Evolutionary conservation across 1,140 invertebrate species (phyloP).

Genomic region (Reticulitermes speratus): DNA sequence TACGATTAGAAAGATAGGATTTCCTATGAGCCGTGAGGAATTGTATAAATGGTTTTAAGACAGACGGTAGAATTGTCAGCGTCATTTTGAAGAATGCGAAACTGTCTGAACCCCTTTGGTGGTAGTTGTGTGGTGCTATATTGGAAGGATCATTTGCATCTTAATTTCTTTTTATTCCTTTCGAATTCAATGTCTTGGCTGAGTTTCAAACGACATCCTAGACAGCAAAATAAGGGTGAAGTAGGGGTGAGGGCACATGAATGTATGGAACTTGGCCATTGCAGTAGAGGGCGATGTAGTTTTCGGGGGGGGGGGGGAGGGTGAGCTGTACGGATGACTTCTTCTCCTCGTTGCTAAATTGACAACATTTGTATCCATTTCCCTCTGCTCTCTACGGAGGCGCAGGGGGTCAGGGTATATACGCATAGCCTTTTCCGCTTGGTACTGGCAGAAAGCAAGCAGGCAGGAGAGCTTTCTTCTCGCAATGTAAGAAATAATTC

Average conservation of each 20-base stretch:
- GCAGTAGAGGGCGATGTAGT: conserved; percentile 13
- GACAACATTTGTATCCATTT: conserved; percentile 19
- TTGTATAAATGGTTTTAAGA: neutral
- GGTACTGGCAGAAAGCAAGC: neutral
- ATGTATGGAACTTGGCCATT: conserved; percentile 15
- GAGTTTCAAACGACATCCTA: neutral
- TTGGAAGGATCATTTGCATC: conserved; percentile 10
- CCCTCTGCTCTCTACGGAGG: neutral
- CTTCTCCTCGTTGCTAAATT: conserved; percentile 15
- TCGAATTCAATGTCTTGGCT: conserved; percentile 14
- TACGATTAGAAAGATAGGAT: neutral
- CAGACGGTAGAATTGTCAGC: neutral
- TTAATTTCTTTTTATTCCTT: conserved; percentile 18
- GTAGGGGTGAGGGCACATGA: neutral
- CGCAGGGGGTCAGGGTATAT: neutral
- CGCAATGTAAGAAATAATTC: neutral
- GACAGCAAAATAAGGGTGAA: neutral
- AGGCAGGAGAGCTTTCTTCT: neutral
- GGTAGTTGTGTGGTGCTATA: neutral
- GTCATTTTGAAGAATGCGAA: conserved; percentile 12
- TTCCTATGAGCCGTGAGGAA: neutral
- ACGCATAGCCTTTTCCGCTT: neutral
- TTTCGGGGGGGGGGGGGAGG: neutral
- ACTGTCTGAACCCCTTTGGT: neutral
- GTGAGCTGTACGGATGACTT: conserved; percentile 13